Percentiles rank a stretch among this genome's conserved stretches.
Evolutionary conservation across 2,113 vertebrate genomes (phyloP).

Genomic region (Chionis minor): DNA sequence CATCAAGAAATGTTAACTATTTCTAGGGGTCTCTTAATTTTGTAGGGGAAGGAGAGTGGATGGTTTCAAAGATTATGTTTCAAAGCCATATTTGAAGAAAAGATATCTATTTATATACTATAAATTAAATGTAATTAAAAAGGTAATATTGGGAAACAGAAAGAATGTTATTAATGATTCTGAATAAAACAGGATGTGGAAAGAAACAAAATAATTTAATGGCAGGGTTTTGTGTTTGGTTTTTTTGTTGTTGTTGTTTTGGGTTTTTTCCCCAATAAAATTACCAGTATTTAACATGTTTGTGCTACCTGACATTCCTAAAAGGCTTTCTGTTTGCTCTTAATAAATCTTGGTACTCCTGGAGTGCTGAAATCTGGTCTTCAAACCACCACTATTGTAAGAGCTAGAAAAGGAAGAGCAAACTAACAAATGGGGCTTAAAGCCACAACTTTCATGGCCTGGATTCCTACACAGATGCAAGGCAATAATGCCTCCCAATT

Average conservation of each 20-base stretch:
- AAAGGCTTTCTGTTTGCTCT: background rate
- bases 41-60: background rate
- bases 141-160: background rate
- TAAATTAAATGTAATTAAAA: background rate
- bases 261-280: background rate
- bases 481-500: background rate
- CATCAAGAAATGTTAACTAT: fast-evolving
- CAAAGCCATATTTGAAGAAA: background rate
- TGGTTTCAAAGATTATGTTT: background rate
- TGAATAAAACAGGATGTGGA: background rate
- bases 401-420: background rate
- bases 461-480: background rate
- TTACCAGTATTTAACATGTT: background rate
- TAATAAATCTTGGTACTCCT: background rate
- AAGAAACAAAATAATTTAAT: background rate
- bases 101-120: background rate
- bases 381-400: background rate
- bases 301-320: background rate
- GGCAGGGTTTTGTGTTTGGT: too few relatives aligned
- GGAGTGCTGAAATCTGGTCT: background rate
- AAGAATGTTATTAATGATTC: background rate
- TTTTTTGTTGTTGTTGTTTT: too few relatives aligned
- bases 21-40: background rate
- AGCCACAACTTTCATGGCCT: background rate
- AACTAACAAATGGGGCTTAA: background rate